These are phyloP conservation scores for Euclidia mi DNA, from an alignment of 2,888 invertebrate genomes.

Conservation along the genomic window DNA sequence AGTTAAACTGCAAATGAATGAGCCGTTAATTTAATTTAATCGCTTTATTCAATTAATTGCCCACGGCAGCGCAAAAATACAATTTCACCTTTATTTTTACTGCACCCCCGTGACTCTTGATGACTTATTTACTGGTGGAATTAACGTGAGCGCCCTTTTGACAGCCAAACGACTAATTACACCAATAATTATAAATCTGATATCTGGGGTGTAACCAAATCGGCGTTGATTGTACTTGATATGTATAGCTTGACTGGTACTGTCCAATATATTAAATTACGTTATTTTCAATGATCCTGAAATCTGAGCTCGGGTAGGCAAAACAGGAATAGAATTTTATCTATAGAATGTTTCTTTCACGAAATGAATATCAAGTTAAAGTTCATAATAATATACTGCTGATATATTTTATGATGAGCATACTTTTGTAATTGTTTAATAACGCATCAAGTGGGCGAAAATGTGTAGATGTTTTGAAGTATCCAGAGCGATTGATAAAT, in stretches of 20 bases:
- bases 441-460: no score
- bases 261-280: no score
- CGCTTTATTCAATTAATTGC: constrained; percentile 57
- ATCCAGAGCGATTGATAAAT: no score
- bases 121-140: constrained; percentile 41
- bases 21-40: constrained; percentile 57
- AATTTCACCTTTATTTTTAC: constrained; percentile 51
- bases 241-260: background rate
- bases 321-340: no score
- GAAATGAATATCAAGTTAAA: no score
- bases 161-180: constrained; percentile 25
- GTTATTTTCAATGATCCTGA: no score
- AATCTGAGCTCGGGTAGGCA: no score
- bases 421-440: no score
- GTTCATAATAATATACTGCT: no score
- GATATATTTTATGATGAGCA: no score
- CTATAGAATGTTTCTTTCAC: no score
- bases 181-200: constrained; percentile 23
- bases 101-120: constrained; percentile 39
- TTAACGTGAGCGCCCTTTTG: constrained; percentile 24
- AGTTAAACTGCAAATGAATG: constrained; percentile 57
- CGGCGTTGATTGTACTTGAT: constrained; percentile 1
- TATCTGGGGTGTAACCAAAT: constrained; percentile 5
- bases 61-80: constrained; percentile 44
- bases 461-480: no score